Percentiles rank a stretch among this genome's conserved stretches.
Conservation (phyloP, 1,140 invertebrate species). For the Bombus superbus region DNA sequence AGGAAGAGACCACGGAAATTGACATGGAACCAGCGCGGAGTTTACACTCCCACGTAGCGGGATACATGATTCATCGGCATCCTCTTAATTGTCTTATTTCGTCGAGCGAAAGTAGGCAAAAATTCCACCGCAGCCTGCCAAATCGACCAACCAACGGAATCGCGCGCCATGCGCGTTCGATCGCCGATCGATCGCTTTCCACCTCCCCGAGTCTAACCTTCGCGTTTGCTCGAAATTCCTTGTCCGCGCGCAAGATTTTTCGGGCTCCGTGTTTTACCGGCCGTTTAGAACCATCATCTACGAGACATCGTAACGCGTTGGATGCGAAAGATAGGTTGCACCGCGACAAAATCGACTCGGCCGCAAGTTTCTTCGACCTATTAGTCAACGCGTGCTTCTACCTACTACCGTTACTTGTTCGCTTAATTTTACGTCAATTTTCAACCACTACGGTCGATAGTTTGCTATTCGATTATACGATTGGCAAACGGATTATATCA, state of each 20-base stretch:
- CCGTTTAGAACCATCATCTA: constrained; percentile 41
- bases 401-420: not conserved
- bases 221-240: not conserved
- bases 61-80: constrained; percentile 48
- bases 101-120: constrained; percentile 41
- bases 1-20: constrained; percentile 68
- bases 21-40: constrained; percentile 62
- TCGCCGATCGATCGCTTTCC: not conserved
- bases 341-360: not conserved
- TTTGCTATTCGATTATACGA: not conserved
- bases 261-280: not conserved
- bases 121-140: not conserved
- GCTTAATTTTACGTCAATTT: not conserved
- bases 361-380: constrained; percentile 45
- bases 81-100: constrained; percentile 62
- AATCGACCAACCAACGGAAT: not conserved
- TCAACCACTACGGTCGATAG: not conserved
- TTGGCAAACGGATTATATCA: not conserved
- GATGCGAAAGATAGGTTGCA: not conserved
- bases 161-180: not conserved
- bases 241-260: not conserved
- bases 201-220: too few species aligned
- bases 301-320: constrained; percentile 15
- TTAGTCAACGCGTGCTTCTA: constrained; percentile 43
- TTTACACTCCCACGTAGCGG: constrained; percentile 66